Evolutionary conservation across 2,113 vertebrate genomes (phyloP).

Genomic region (Cinclus cinclus): DNA sequence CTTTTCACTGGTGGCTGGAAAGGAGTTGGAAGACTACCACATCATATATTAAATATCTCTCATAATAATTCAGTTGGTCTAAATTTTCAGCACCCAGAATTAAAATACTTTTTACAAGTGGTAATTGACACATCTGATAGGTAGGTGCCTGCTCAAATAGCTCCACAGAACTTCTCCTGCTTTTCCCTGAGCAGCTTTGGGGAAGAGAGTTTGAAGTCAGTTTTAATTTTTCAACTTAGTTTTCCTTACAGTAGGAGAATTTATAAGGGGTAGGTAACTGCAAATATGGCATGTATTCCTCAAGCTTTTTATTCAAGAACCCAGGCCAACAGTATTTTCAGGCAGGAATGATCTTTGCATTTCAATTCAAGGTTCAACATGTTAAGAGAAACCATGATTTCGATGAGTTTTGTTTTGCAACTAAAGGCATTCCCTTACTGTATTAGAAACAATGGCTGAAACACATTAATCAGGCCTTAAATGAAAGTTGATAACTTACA

Average conservation of each 20-base stretch:
- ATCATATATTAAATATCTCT: neutral
- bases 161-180: neutral
- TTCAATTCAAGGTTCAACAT: constrained; percentile 36
- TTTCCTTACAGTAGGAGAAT: neutral
- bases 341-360: neutral
- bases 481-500: constrained; percentile 78
- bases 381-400: constrained; percentile 23
- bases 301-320: constrained; percentile 1
- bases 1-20: neutral
- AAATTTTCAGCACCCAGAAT: neutral
- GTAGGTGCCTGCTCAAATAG: neutral
- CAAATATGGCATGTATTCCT: neutral
- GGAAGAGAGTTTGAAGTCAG: neutral
- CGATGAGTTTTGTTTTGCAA: constrained; percentile 47
- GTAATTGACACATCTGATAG: rapidly evolving
- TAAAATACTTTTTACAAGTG: neutral
- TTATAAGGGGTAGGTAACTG: neutral
- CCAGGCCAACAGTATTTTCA: neutral
- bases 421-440: constrained; percentile 37
- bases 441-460: constrained; percentile 21
- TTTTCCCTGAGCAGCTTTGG: neutral
- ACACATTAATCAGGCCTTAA: constrained; percentile 72
- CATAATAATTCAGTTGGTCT: neutral
- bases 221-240: neutral
- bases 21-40: neutral